Evolutionary conservation across 2,113 vertebrate species (phyloP).

Genomic region (Rynchops niger): DNA sequence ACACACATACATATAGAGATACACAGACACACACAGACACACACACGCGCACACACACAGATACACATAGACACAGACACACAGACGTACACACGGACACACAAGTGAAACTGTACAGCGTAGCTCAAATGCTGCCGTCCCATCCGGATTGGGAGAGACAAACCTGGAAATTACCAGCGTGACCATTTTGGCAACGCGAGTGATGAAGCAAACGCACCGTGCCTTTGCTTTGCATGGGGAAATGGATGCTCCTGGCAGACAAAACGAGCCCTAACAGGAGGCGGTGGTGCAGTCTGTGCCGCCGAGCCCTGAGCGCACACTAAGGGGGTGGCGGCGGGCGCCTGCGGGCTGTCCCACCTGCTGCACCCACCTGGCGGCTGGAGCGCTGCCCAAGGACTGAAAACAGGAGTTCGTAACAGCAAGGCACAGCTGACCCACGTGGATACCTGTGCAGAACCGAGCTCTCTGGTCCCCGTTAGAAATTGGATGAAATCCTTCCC

Average conservation of each 20-base stretch:
- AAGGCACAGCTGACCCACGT: neutral
- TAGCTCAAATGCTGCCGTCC: neutral
- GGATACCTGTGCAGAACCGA: neutral
- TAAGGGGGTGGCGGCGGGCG: rapidly evolving
- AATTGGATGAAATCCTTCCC: neutral
- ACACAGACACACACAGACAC: too few relatives aligned
- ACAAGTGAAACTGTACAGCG: neutral
- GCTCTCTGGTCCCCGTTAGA: neutral
- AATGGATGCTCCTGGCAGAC: neutral
- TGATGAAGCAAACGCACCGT: rapidly evolving
- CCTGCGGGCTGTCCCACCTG: neutral
- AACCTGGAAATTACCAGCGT: rapidly evolving
- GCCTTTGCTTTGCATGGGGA: neutral
- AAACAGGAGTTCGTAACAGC: neutral
- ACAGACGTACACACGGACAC: too few relatives aligned
- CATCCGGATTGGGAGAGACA: rapidly evolving
- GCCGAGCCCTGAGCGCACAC: rapidly evolving
- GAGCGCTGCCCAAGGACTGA: neutral
- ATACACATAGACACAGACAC: too few relatives aligned
- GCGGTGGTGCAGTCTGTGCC: neutral
- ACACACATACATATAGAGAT: too few relatives aligned
- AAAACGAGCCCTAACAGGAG: rapidly evolving
- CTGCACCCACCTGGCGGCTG: neutral
- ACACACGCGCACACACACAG: too few relatives aligned
- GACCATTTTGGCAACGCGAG: neutral